Conservation (phyloP, 2,113 vertebrate species). For the Pseudorectes ferrugineus region DNA sequence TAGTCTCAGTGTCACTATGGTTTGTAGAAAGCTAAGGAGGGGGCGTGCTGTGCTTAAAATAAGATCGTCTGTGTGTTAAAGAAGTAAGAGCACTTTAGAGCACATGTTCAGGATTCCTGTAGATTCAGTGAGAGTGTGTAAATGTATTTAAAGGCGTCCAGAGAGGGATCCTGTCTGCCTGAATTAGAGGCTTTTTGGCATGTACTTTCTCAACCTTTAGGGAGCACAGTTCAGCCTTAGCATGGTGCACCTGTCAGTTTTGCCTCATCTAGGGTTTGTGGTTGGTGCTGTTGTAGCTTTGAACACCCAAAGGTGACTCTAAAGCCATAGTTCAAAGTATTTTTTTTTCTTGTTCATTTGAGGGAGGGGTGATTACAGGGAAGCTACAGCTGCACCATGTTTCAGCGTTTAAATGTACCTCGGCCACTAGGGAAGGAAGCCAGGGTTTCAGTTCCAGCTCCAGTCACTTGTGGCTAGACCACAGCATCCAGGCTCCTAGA, state of each 20-base stretch:
- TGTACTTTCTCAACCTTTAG: neutral
- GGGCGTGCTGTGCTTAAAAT: neutral
- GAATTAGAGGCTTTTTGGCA: neutral
- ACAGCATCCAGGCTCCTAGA: neutral
- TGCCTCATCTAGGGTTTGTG: neutral
- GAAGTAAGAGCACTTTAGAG: neutral
- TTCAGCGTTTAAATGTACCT: neutral
- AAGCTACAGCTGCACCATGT: neutral
- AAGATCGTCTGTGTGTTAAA: neutral
- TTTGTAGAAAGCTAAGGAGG: neutral
- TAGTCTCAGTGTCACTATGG: neutral
- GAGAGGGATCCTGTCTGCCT: neutral
- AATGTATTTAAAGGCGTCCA: neutral
- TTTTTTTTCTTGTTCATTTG: neutral
- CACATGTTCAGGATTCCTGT: neutral
- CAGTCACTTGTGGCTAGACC: neutral
- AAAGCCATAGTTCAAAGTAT: neutral
- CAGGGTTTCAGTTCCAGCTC: neutral
- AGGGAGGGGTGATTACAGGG: neutral
- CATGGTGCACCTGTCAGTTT: neutral
- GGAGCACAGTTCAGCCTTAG: neutral
- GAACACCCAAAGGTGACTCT: neutral
- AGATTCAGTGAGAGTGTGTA: neutral
- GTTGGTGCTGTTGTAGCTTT: neutral
- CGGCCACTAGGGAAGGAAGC: neutral